Evolutionary conservation across 2,888 invertebrate genomes (phyloP).

Genomic region (Agrotis ipsilon): DNA sequence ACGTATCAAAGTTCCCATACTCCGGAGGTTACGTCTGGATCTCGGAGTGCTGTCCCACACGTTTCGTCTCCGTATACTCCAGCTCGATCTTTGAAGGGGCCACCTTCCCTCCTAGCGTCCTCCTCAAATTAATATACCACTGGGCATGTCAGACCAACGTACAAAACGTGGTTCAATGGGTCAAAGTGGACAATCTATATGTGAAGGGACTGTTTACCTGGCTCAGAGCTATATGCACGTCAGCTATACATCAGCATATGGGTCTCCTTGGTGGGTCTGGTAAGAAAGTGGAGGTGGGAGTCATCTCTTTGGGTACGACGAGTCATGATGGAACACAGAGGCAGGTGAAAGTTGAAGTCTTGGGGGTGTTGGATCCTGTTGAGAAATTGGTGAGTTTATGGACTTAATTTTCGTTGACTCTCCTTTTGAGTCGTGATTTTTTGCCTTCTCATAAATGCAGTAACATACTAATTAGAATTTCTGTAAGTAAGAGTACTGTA

Average conservation of each 20-base stretch:
- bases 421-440: background rate
- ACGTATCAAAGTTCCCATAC: slow-evolving; percentile 95
- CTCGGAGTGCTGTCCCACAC: slow-evolving; percentile 96
- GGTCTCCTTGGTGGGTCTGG: slow-evolving; percentile 94
- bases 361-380: slow-evolving; percentile 95
- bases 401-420: background rate
- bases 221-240: slow-evolving; percentile 94
- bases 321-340: slow-evolving; percentile 94
- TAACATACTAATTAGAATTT: too few species aligned
- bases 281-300: slow-evolving; percentile 95
- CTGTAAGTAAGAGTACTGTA: too few species aligned
- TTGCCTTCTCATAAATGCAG: too few species aligned
- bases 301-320: slow-evolving; percentile 96
- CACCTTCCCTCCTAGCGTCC: slow-evolving; percentile 95
- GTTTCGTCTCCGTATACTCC: slow-evolving; percentile 96
- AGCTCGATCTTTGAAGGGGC: slow-evolving; percentile 97
- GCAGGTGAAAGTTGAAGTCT: slow-evolving; percentile 97
- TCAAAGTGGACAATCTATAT: slow-evolving; percentile 92
- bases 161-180: slow-evolving; percentile 97
- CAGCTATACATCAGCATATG: slow-evolving; percentile 95
- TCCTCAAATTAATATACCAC: slow-evolving; percentile 96
- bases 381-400: slow-evolving; percentile 91
- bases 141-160: slow-evolving; percentile 98
- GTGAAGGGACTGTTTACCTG: slow-evolving; percentile 92
- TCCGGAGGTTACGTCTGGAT: slow-evolving; percentile 98